Conservation (phyloP, 1,140 invertebrate genomes). For the Cydia fagiglandana region DNA sequence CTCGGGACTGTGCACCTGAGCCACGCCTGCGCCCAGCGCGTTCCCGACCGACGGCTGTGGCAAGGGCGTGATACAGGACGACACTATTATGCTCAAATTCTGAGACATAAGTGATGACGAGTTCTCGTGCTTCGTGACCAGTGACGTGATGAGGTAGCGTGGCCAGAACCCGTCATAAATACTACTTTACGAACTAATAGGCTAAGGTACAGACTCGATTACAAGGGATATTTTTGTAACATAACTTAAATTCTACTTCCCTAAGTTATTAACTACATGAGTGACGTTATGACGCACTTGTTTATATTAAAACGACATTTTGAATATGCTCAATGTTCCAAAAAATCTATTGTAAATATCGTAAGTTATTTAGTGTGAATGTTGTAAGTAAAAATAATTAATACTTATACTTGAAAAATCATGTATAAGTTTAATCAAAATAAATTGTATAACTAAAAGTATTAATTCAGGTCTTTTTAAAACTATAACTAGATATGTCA, state of each 20-base stretch:
- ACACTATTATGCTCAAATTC: slow-evolving; percentile 73
- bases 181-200: not conserved
- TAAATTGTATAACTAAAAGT: not conserved
- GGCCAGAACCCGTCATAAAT: slow-evolving; percentile 26
- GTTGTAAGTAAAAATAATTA: slow-evolving; percentile 36
- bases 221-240: slow-evolving; percentile 28
- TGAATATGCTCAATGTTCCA: not conserved
- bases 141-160: slow-evolving; percentile 29
- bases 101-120: slow-evolving; percentile 51
- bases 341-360: not conserved
- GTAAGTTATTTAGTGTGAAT: not conserved
- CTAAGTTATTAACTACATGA: not conserved
- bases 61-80: slow-evolving; percentile 67
- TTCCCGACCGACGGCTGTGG: slow-evolving; percentile 62
- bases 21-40: slow-evolving; percentile 61
- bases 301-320: not conserved
- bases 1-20: slow-evolving; percentile 82
- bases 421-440: not conserved
- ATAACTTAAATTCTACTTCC: slow-evolving; percentile 23
- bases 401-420: slow-evolving; percentile 34
- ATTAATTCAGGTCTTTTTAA: not conserved
- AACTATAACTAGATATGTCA: not conserved
- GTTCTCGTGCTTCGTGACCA: slow-evolving; percentile 39
- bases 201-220: slow-evolving; percentile 1
- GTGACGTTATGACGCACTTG: not conserved